Conservation (phyloP, 2,113 vertebrate genomes). For the Sciurus niger region DNA sequence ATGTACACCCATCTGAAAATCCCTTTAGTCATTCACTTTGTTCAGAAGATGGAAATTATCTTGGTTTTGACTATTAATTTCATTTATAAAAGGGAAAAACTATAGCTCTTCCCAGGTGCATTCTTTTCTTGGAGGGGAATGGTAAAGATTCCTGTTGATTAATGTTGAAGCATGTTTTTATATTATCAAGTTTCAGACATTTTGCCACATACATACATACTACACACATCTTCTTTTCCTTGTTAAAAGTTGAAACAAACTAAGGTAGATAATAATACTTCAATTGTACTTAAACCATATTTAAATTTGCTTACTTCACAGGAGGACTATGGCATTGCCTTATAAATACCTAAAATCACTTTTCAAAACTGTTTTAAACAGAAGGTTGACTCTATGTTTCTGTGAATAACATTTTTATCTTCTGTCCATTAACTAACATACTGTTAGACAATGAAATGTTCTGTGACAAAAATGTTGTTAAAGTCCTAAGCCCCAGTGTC, state of each 20-base stretch:
- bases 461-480: not conserved
- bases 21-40: not conserved
- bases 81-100: not conserved
- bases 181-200: conserved; percentile 39
- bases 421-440: not conserved
- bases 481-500: not conserved
- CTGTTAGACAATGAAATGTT: not conserved
- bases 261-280: not conserved
- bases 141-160: not conserved
- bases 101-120: not conserved
- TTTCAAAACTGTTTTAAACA: not conserved
- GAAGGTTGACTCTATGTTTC: not conserved
- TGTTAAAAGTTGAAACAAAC: conserved; percentile 37
- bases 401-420: not conserved
- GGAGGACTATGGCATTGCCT: not conserved
- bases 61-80: not conserved
- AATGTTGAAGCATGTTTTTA: not conserved
- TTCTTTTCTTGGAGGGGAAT: not conserved
- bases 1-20: not conserved
- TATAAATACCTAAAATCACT: not conserved
- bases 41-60: not conserved
- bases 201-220: not conserved
- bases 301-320: conserved; percentile 36
- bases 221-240: not conserved
- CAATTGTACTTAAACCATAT: not conserved